phyloP scores from a whole-genome alignment of 2,113 vertebrate species.

The Mellivora capensis region DNA sequence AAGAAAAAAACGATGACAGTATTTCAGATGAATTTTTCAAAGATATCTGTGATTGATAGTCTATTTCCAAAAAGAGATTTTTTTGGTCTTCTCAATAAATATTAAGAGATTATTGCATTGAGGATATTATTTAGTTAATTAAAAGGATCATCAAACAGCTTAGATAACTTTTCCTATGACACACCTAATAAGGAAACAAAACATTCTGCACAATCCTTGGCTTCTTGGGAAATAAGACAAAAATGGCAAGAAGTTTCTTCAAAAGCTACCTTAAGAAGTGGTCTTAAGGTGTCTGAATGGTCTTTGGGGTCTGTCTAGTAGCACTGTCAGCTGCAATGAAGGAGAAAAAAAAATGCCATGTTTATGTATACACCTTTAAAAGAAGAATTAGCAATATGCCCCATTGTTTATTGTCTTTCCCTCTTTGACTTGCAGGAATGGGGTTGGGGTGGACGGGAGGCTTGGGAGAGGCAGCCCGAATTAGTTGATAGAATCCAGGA shows the following conservation, averaged over 20 bases:
- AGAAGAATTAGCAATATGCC: not conserved
- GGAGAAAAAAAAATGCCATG: not conserved
- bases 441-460: fast-evolving
- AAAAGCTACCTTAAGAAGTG: not conserved
- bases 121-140: not conserved
- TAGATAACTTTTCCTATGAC: not conserved
- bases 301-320: not conserved
- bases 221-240: not conserved
- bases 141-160: not conserved
- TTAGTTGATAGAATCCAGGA: not conserved
- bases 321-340: not conserved
- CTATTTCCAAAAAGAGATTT: constrained; percentile 33
- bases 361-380: not conserved
- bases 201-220: not conserved
- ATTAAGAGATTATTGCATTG: not conserved
- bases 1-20: constrained; percentile 24
- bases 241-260: not conserved
- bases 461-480: not conserved
- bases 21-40: constrained; percentile 65
- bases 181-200: not conserved
- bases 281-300: not conserved
- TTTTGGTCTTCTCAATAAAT: not conserved
- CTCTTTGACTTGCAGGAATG: not conserved
- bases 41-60: not conserved
- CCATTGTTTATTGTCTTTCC: not conserved